These are phyloP conservation scores for Papilio aristodemus DNA, from an alignment of 1,140 invertebrate genomes.

Conservation along the genomic window DNA sequence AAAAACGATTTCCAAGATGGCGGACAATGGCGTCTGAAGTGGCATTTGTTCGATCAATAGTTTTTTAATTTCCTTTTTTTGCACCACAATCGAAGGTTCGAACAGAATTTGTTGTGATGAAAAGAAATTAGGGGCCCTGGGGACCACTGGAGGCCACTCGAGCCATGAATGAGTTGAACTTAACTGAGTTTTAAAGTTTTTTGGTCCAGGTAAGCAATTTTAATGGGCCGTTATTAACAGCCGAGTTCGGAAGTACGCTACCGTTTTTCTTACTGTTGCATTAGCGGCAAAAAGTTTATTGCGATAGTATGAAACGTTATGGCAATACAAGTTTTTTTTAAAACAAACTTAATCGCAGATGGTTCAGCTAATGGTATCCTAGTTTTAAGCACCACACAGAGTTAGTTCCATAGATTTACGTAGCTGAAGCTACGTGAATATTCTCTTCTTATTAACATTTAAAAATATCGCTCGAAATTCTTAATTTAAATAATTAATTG, in stretches of 20 bases:
- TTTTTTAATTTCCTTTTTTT: constrained; percentile 74
- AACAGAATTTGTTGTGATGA: constrained; percentile 63
- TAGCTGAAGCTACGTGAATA: too few relatives aligned
- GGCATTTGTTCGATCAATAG: constrained; percentile 73
- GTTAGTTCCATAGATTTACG: too few relatives aligned
- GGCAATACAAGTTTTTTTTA: too few relatives aligned
- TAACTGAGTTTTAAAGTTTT: constrained; percentile 70
- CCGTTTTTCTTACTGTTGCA: constrained; percentile 40
- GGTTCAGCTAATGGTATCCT: too few relatives aligned
- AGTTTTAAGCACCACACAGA: too few relatives aligned
- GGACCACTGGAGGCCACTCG: constrained; percentile 67
- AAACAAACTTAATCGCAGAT: too few relatives aligned
- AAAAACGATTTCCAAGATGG: constrained; percentile 72
- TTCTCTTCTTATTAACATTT: too few relatives aligned
- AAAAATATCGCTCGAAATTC: too few relatives aligned
- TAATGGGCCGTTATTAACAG: constrained; percentile 68
- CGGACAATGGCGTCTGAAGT: constrained; percentile 70
- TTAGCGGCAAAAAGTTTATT: constrained; percentile 25
- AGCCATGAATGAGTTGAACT: constrained; percentile 65
- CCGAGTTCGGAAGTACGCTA: constrained; percentile 48
- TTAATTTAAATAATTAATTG: too few relatives aligned
- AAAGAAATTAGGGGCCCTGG: constrained; percentile 67
- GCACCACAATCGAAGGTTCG: constrained; percentile 68
- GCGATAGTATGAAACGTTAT: not conserved
- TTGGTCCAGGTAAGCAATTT: constrained; percentile 66